These are phyloP conservation scores for Acanthococcus lagerstroemiae DNA, from an alignment of 2,888 invertebrate species.

Conservation along the genomic window DNA sequence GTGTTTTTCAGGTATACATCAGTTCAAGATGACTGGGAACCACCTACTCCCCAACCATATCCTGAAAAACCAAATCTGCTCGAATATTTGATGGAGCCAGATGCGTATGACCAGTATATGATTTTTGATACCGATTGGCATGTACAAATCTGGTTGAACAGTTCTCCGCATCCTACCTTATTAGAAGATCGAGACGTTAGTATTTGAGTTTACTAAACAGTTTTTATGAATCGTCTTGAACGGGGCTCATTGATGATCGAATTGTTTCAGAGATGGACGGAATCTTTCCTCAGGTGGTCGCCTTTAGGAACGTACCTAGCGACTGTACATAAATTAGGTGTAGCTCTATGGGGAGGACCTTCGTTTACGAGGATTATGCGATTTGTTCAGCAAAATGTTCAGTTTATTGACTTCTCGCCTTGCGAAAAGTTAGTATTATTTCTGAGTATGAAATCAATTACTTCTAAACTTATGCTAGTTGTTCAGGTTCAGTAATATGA, in stretches of 20 bases:
- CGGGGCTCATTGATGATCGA: slow-evolving; percentile 36
- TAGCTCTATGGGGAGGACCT: slow-evolving; percentile 95
- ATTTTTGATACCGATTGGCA: slow-evolving; percentile 39
- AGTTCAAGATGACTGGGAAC: slow-evolving; percentile 61
- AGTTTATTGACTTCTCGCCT: slow-evolving; percentile 95
- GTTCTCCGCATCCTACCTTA: slow-evolving; percentile 70
- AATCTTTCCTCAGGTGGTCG: slow-evolving; percentile 94
- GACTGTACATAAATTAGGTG: slow-evolving; percentile 91
- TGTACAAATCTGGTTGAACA: slow-evolving; percentile 47
- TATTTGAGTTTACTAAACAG: not conserved
- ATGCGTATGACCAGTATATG: slow-evolving; percentile 92
- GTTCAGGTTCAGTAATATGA: not conserved
- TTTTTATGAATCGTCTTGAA: not conserved
- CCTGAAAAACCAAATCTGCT: slow-evolving; percentile 86
- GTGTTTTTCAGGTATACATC: slow-evolving; percentile 27
- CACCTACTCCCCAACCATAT: slow-evolving; percentile 79
- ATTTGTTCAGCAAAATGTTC: slow-evolving; percentile 81
- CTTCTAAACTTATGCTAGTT: not conserved
- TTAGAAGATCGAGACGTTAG: slow-evolving; percentile 70
- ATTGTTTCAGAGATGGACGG: slow-evolving; percentile 73
- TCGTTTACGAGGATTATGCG: slow-evolving; percentile 83
- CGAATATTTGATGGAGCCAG: slow-evolving; percentile 84
- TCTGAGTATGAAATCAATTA: not conserved
- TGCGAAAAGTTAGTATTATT: slow-evolving; percentile 63
- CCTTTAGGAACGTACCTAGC: slow-evolving; percentile 92